Evolutionary conservation across 2,113 vertebrate genomes (phyloP).

Genomic region (Stegostoma tigrinum): DNA sequence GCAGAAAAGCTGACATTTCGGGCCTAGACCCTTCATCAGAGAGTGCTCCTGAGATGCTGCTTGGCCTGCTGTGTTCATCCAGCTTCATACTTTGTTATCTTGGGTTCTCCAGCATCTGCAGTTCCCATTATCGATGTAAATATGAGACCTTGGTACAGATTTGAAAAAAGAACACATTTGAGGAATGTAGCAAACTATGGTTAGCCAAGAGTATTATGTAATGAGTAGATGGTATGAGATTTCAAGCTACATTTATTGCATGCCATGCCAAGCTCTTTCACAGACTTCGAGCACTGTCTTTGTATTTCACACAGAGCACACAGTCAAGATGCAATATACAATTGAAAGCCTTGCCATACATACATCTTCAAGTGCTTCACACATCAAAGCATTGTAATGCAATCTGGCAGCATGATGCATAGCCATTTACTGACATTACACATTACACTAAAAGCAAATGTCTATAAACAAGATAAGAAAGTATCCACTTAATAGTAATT

Average conservation of each 20-base stretch:
- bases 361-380: background rate
- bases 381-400: background rate
- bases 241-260: background rate
- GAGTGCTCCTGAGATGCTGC: too few species aligned
- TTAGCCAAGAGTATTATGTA: background rate
- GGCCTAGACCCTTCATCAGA: too few species aligned
- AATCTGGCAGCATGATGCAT: conserved; percentile 1
- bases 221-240: conserved; percentile 9
- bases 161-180: background rate
- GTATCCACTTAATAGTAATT: background rate
- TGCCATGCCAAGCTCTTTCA: background rate
- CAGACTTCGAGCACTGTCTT: background rate
- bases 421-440: background rate
- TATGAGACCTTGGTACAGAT: background rate
- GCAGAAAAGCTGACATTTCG: too few species aligned
- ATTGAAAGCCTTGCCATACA: background rate
- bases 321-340: conserved; percentile 1
- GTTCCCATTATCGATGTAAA: too few species aligned
- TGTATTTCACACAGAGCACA: background rate
- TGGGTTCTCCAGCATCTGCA: too few species aligned
- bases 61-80: too few species aligned
- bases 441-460: conserved; percentile 14
- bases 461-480: background rate
- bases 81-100: too few species aligned
- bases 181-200: background rate